These are phyloP conservation scores for Phoebastria nigripes DNA, from an alignment of 2,797 vertebrate species.

Conservation along the genomic window DNA sequence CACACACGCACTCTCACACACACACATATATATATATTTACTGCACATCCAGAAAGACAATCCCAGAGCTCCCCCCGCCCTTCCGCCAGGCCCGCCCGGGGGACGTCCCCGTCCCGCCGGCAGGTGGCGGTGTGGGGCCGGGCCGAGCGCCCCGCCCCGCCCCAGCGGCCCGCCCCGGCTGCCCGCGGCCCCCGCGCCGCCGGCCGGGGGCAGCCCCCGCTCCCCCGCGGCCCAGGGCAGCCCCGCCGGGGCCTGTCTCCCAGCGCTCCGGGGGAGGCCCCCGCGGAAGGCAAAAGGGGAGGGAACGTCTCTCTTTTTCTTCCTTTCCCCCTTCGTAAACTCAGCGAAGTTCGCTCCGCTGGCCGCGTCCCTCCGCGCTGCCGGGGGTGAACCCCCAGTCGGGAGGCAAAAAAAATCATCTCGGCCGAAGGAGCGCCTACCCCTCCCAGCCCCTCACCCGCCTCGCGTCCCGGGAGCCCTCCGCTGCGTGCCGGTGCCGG, in stretches of 20 bases:
- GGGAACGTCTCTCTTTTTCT: accelerated
- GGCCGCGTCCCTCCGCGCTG: background rate
- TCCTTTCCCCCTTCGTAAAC: background rate
- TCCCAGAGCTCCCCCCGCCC: accelerated
- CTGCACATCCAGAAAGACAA: accelerated
- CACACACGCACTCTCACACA: accelerated
- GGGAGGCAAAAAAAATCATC: background rate
- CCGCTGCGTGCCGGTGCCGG: background rate
- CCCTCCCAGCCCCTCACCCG: too few relatives aligned
- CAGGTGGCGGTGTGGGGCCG: background rate
- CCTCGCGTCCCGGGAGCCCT: background rate
- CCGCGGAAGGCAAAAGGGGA: too few relatives aligned
- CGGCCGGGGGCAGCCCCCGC: background rate
- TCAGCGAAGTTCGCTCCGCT: background rate
- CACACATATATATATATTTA: accelerated
- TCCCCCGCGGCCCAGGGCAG: background rate
- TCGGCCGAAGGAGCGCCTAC: background rate
- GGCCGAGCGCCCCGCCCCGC: background rate
- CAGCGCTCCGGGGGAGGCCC: too few relatives aligned
- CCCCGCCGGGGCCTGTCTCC: background rate
- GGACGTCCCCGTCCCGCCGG: background rate
- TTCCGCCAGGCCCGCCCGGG: background rate
- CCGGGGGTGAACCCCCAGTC: background rate
- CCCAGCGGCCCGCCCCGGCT: background rate
- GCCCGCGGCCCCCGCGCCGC: too few relatives aligned